These are phyloP conservation scores for Poliocrania exsul DNA, from an alignment of 2,797 vertebrate genomes.

Conservation along the genomic window DNA sequence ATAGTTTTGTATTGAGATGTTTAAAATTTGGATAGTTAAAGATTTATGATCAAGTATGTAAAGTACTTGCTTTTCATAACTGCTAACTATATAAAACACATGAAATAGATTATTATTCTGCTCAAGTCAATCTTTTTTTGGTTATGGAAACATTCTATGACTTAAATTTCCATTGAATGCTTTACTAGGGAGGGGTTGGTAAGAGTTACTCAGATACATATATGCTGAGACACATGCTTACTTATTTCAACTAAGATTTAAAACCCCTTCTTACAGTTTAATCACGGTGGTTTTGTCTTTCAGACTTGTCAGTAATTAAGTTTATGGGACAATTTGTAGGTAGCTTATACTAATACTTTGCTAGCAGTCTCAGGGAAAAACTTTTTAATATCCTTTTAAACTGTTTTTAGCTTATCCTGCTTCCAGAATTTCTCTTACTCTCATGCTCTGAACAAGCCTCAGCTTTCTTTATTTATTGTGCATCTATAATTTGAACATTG, in stretches of 20 bases:
- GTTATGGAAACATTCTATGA: not conserved
- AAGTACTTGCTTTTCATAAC: not conserved
- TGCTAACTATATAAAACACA: rapidly evolving
- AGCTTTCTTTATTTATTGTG: not conserved
- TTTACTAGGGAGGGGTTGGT: not conserved
- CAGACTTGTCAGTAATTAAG: not conserved
- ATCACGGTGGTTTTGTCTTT: not conserved
- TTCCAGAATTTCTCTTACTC: not conserved
- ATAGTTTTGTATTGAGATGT: not conserved
- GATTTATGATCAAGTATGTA: not conserved
- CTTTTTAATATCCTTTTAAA: not conserved
- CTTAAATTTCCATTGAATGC: not conserved
- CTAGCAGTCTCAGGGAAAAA: not conserved
- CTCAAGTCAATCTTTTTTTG: not conserved
- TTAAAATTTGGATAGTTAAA: not conserved
- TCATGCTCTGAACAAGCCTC: not conserved
- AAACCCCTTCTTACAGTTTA: not conserved
- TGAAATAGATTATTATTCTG: not conserved
- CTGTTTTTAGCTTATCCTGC: not conserved
- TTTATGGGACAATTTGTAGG: not conserved
- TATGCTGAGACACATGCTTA: not conserved
- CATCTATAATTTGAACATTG: not conserved
- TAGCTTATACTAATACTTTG: not conserved
- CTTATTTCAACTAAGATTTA: not conserved
- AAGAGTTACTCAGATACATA: not conserved